Base-by-base conservation (phyloP, 2,888 invertebrate species). In the Habrosyne pyritoides region DNA sequence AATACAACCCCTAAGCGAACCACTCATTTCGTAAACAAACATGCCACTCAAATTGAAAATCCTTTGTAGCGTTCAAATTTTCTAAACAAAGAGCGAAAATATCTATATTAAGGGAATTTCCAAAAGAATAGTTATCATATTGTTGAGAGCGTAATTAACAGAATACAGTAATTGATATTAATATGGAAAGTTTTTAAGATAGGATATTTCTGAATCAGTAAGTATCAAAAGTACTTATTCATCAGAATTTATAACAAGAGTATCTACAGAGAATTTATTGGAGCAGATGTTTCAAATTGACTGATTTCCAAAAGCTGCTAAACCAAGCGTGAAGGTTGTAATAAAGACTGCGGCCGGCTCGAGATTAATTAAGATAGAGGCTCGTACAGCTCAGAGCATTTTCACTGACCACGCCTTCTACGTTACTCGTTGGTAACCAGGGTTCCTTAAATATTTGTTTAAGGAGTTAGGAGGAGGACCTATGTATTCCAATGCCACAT, bases 351-450 rank as follows among this genome's bases (percentile, higher is more conserved):
- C 73, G 70, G 73, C 66, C 73, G 72, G 77, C 73, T 76, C 73
- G 66, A 83, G 84, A 86, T 87, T 87, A 87, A 88, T 87, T 87
- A 87, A 86, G 87, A 87, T 84, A 83, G 78, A 78, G 77, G 65
- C 75, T 75, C 68, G 68, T 69, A 66, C 68, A 71, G 71, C 73
- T 73, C 42, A 77, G 75, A 77, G 78, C 77, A 71, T 79, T 75
- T 67, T 68, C 62, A 73, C 65, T 79, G 79, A 79, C 76, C 82
- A 81, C 80, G 81, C 80, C 81, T 77, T 70, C 73, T 73, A 71
- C 73, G 77, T 73, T 69, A 73, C 75, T 75, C 69, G 54, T 63
- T 61, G 64, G 69, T 69, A 58, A 61, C 60, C 58, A 52, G 53
- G 58, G 54, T 57, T 63, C 51, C 56, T 51, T 54, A 36, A 49